Evolutionary conservation across 2,797 vertebrate species (phyloP), one percentile per base, ranked within the genome.

Genomic region (Pangasius djambal): DNA sequence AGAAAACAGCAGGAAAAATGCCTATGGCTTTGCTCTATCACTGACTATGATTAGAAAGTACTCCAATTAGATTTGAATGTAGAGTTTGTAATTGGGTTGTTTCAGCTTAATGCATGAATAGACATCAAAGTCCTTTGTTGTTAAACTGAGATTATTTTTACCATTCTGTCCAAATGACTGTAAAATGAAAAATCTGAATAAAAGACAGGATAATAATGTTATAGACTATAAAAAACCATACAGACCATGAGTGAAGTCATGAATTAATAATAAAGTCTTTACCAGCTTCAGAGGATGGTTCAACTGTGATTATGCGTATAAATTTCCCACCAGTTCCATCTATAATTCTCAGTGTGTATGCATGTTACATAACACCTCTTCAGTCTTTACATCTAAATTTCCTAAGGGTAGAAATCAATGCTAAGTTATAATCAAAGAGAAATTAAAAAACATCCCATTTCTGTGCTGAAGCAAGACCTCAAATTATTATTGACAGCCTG

Each of bases 401-500:
- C 22, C 31, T 28, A 15, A 69, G 74, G 44, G 15, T n/a, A 55
- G 59, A 83, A 52, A 34, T 78, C 59, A 44, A 31, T 65, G 48
- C 74, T 44, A 22, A 31, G 50, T 50, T 70, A 37, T 72, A 81
- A 86, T 61, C 65, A 82, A 72, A 70, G 75, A 87, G 12, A 88
- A 44, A 25, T 69, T 65, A 83, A 40, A 61, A 44, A 44, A 83
- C 57, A 63, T 44, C 57, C 34, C 34, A 52, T 50, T 83, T 65
- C 81, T 34, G 31, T 50, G 16, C 75, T 31, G 48, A 44, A 85
- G 28, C 63, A 79, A 65, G 70, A 34, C 55, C 37, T 31, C 70
- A 84, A 55, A 88, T 89, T 59, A 89, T 83, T 83, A 83, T 44
- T 83, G 85, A 90, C 85, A 86, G 28, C 67, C n/a, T 75, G 86